Percentiles rank a stretch among this genome's conserved stretches.
These are phyloP conservation scores for Lasioglossum pauxillum DNA, from an alignment of 2,888 invertebrate genomes.

Conservation along the genomic window DNA sequence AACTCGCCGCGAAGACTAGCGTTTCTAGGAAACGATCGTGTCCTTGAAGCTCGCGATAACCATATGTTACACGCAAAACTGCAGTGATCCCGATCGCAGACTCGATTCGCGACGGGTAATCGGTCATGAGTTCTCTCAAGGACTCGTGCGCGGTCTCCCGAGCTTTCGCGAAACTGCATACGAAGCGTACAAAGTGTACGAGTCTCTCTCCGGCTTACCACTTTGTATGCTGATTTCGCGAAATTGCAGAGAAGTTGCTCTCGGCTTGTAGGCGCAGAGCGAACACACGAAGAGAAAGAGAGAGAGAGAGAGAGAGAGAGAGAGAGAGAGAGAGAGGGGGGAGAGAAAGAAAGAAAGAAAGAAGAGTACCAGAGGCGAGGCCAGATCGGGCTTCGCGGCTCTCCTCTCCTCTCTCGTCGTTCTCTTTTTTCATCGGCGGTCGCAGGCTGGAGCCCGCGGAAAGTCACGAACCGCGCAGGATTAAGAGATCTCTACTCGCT, in stretches of 20 bases:
- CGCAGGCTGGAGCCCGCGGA: conserved; percentile 32
- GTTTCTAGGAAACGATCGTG: conserved; percentile 18
- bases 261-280: conserved; percentile 1
- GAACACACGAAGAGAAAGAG: conserved; percentile 26
- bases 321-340: neutral
- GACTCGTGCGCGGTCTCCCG: conserved; percentile 48
- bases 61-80: neutral
- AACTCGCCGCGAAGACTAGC: neutral
- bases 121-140: conserved; percentile 33
- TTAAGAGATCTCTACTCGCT: conserved; percentile 42
- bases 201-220: conserved; percentile 34
- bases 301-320: neutral
- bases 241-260: conserved; percentile 59
- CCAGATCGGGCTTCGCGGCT: conserved; percentile 53
- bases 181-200: conserved; percentile 17
- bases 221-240: conserved; percentile 61
- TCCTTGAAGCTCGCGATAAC: neutral
- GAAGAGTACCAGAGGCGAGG: conserved; percentile 46
- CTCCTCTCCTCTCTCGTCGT: conserved; percentile 34
- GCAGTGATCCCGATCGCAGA: neutral
- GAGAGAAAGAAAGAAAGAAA: neutral
- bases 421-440: conserved; percentile 34
- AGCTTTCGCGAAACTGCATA: conserved; percentile 48
- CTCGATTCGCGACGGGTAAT: conserved; percentile 7
- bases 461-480: conserved; percentile 54